Conservation (phyloP, 2,888 invertebrate genomes). For the Micoletzkya japonica region DNA sequence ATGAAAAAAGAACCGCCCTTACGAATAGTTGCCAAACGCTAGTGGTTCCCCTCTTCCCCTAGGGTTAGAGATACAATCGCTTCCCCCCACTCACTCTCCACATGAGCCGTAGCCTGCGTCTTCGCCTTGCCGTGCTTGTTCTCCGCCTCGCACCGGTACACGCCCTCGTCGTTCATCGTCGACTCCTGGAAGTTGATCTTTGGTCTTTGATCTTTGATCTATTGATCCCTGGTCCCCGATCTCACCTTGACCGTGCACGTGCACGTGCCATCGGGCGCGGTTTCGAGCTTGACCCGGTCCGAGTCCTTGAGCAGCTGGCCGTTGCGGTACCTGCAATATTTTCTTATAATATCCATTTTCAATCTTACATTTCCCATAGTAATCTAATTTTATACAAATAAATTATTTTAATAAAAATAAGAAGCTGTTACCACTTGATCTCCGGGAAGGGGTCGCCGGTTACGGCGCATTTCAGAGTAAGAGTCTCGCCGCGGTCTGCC, state of each 20-base stretch:
- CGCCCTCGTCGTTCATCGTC: constrained; percentile 62
- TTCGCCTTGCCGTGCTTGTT: constrained; percentile 59
- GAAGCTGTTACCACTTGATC: constrained; percentile 76
- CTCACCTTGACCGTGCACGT: constrained; percentile 46
- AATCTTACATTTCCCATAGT: background rate
- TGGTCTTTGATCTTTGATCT: background rate
- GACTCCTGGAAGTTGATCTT: constrained; percentile 34
- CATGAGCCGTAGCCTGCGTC: constrained; percentile 61
- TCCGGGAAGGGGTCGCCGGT: constrained; percentile 88
- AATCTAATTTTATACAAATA: no score
- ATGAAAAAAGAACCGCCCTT: no score
- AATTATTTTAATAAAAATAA: constrained; percentile 55
- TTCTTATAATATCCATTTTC: background rate
- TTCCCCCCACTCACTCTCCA: constrained; percentile 67
- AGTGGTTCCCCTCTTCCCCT: background rate
- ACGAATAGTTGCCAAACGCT: no score
- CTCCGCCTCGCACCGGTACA: constrained; percentile 62
- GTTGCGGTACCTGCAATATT: constrained; percentile 54
- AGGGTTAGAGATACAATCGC: background rate
- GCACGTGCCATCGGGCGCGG: constrained; percentile 53
- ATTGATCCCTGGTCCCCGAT: background rate
- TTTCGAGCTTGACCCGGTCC: constrained; percentile 48
- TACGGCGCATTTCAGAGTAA: constrained; percentile 69
- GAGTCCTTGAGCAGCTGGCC: constrained; percentile 57
- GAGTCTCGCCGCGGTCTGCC: constrained; percentile 58